Evolutionary conservation across 2,888 invertebrate genomes (phyloP), one percentile per base, ranked within the genome.

Genomic region (Drosophila ezoana): DNA sequence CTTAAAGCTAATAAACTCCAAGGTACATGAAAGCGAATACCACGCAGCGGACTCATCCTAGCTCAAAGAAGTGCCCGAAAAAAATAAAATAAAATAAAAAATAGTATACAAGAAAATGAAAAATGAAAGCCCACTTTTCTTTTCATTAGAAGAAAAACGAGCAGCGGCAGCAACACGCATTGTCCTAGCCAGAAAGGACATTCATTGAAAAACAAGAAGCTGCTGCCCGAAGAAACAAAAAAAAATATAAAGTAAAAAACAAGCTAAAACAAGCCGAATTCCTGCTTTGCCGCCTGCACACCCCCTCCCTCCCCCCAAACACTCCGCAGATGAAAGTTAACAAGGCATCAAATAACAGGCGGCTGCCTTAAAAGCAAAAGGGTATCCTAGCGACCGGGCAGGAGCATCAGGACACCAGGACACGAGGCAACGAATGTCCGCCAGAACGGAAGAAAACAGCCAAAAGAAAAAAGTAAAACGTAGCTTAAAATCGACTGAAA

Each of bases 321-420:
- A 32, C 51, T 52, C 23, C 43, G 43, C 66, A 72, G 74, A 80
- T 83, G 72, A 86, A 88, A 86, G 78, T 83, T 88, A 86, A 86
- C 87, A 86, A 86, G 89, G 86, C 86, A 86, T 88, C 88, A 86
- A 83, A 86, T 88, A 83, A 86, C 84, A 70, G 74, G 62, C 69
- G 57, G 72, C 67, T 71, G 80, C 70, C 68, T 76, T 65, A 63
- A 80, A 73, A 84, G 74, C 53, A 77, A 82, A 87, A 81, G 84
- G 83, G 83, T 83, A 87, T 83, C 83, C 83, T 83, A 83, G 83
- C 83, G 83, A 83, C 83, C 73, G 54, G 41, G 54, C 70, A 48
- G 47, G 52, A 41, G 62, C 53, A 63, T 51, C 65, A 61, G 76
- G 52, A 61, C 53, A 65, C 43, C 28, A 28, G 2, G 28, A 28